These are phyloP conservation scores for Cranoglanis bouderius DNA, from an alignment of 2,113 vertebrate species.

Conservation along the genomic window DNA sequence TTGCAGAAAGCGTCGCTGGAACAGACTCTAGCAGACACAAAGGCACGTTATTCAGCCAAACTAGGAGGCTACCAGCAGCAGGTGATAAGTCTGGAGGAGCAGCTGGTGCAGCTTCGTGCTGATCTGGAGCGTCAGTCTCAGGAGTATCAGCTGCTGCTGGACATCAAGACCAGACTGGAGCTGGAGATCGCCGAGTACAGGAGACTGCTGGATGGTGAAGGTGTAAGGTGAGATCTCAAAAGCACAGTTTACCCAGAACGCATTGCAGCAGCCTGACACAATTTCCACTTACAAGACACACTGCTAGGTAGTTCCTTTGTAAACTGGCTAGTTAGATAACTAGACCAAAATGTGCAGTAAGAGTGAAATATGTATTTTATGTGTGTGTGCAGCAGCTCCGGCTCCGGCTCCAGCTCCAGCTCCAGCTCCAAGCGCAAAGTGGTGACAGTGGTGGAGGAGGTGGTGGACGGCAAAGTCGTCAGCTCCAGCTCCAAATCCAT, in stretches of 20 bases:
- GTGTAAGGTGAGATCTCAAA: conserved; percentile 40
- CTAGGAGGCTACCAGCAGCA: conserved; percentile 76
- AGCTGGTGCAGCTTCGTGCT: conserved; percentile 72
- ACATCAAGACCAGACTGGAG: conserved; percentile 80
- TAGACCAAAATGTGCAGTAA: neutral
- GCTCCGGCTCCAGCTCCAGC: neutral
- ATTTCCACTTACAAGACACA: neutral
- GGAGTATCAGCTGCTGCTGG: conserved; percentile 76
- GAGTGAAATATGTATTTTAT: neutral
- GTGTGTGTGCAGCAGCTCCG: neutral
- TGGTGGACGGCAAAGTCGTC: conserved; percentile 58
- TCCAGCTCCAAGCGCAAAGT: conserved; percentile 38
- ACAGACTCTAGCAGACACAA: conserved; percentile 76
- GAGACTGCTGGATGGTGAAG: conserved; percentile 76
- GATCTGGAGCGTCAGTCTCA: conserved; percentile 78
- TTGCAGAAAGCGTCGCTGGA: conserved; percentile 82
- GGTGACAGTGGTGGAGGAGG: conserved; percentile 60
- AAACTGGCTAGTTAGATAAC: neutral
- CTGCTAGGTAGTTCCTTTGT: neutral
- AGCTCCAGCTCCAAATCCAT: conserved; percentile 34
- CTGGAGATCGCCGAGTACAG: conserved; percentile 83
- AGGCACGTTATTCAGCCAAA: conserved; percentile 71
- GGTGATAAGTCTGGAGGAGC: conserved; percentile 76
- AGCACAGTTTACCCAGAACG: neutral
- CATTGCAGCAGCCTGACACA: neutral